A percentile compares a stretch with the other conserved stretches of the same genome.
Evolutionary conservation across 2,797 vertebrate species (phyloP).

Genomic region (Galaxias olidus): DNA sequence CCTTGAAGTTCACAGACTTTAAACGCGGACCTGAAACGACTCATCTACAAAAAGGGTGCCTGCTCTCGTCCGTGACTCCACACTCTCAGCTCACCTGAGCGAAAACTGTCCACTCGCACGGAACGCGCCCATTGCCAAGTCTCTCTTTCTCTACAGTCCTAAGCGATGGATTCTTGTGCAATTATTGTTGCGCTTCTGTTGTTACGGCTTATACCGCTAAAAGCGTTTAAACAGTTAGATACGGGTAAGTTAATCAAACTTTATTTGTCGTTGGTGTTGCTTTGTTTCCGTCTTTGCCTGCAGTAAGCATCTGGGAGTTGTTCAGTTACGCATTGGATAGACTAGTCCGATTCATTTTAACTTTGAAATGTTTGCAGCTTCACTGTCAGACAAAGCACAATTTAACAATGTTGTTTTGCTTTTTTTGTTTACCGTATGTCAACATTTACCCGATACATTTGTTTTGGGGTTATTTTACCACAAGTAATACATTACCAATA

Average conservation of each 20-base stretch:
- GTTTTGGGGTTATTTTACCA: too few relatives aligned
- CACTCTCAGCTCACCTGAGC: constrained; percentile 62
- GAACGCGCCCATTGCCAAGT: constrained; percentile 5
- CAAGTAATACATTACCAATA: too few relatives aligned
- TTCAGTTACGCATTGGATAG: neutral
- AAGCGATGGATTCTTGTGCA: constrained; percentile 70
- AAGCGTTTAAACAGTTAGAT: constrained; percentile 67
- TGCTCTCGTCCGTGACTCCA: constrained; percentile 48
- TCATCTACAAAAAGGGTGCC: constrained; percentile 32
- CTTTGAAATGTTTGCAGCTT: too few relatives aligned
- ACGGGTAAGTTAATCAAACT: constrained; percentile 67
- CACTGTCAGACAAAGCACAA: too few relatives aligned
- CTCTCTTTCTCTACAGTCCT: neutral
- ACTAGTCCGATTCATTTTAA: neutral
- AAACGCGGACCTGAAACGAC: constrained; percentile 37
- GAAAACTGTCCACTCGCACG: constrained; percentile 6
- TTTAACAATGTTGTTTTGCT: too few relatives aligned
- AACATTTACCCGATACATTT: too few relatives aligned
- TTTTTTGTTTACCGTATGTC: too few relatives aligned
- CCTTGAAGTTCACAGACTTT: constrained; percentile 68
- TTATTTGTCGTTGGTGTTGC: constrained; percentile 6
- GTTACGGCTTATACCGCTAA: constrained; percentile 57
- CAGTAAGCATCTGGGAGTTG: neutral
- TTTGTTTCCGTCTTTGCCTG: neutral
- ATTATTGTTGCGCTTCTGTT: constrained; percentile 60